Conservation (phyloP, 2,113 vertebrate species). For the Edolisoma coerulescens region DNA sequence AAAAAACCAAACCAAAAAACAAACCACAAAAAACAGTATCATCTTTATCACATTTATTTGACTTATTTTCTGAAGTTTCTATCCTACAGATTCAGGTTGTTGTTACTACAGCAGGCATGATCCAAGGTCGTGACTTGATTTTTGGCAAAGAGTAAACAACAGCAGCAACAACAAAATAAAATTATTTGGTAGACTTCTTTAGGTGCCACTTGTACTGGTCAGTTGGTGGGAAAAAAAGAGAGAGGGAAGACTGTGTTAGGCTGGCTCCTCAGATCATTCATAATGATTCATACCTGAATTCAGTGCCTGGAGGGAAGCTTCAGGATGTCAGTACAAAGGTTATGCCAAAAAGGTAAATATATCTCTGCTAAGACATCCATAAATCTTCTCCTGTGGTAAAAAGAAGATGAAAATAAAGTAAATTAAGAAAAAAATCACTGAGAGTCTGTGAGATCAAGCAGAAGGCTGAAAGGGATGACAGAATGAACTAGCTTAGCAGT, state of each 20-base stretch:
- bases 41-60: neutral
- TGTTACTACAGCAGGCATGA: fast-evolving
- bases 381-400: neutral
- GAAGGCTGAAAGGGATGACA: neutral
- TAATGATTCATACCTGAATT: neutral
- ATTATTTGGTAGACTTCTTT: neutral
- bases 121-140: neutral
- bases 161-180: neutral
- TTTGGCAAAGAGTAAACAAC: neutral
- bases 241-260: neutral
- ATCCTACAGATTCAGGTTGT: neutral
- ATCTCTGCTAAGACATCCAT: neutral
- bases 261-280: neutral
- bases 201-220: neutral
- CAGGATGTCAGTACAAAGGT: neutral
- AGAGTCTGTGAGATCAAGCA: neutral
- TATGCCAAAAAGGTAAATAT: neutral
- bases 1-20: too few species aligned
- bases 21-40: fast-evolving
- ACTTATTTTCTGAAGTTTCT: neutral
- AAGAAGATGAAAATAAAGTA: neutral
- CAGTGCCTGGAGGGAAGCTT: neutral
- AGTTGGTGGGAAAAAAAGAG: neutral
- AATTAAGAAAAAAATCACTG: neutral
- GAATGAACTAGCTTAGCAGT: neutral